Percentiles rank a stretch among this genome's conserved stretches.
Evolutionary conservation across 2,888 invertebrate genomes (phyloP).

Genomic region (Aproaerema taeniolella): DNA sequence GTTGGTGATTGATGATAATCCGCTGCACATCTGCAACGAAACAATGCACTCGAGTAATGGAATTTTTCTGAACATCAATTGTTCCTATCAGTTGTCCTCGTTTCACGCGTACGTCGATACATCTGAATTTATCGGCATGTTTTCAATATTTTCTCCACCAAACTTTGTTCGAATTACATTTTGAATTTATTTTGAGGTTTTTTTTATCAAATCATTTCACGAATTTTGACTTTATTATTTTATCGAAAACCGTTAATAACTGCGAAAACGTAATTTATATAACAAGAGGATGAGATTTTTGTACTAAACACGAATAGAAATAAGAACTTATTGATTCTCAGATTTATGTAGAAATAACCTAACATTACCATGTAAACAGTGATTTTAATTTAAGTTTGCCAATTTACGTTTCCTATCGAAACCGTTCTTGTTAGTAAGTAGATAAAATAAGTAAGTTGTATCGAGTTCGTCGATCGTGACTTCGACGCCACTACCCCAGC

Average conservation of each 20-base stretch:
- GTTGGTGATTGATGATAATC: conserved; percentile 73
- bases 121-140: conserved; percentile 1
- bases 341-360: not conserved
- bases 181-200: no score
- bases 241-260: no score
- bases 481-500: no score
- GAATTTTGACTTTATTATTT: no score
- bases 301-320: no score
- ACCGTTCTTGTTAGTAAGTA: no score
- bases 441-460: conserved; percentile 3
- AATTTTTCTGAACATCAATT: conserved; percentile 28
- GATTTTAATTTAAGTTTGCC: conserved; percentile 48
- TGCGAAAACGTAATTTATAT: no score
- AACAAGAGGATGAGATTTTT: no score
- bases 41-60: conserved; percentile 43
- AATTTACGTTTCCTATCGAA: conserved; percentile 44
- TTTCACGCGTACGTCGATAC: conserved; percentile 10
- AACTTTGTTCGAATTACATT: no score
- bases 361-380: not conserved
- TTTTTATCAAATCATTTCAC: no score
- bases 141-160: not conserved
- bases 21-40: conserved; percentile 49
- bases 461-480: conserved; percentile 5
- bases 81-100: conserved; percentile 23
- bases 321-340: no score